Base-by-base conservation (phyloP, 1,140 invertebrate genomes). In the Drosophila jambulina region DNA sequence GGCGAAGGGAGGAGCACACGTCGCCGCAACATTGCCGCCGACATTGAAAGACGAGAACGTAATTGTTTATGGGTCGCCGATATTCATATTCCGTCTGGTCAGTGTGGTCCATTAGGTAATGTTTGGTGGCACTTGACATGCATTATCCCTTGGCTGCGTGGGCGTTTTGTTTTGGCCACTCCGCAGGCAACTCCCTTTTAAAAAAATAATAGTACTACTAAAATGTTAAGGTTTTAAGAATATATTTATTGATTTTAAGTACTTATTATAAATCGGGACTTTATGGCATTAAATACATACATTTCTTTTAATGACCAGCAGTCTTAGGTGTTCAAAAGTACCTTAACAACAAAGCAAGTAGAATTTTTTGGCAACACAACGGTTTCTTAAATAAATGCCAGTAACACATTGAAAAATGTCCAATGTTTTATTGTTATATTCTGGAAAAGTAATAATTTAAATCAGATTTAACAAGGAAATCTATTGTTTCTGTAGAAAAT, bases 41-140 rank as follows among this genome's bases (percentile, higher is more conserved):
- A 79, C 70, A 81, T 69, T 90, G 85, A 85, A 88, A 88, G 62
- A 81, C 63, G 85, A 88, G 60, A 85, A 75, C 75, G 59, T 80
- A 84, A 90, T 90, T 82, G 70, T 84, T 69, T 75, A 53, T 54
- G 65, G 59, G 19, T 61, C 64, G 60, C 64, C 48, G 60, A 51
- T 67, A 51, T 67, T 48, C 51, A 34, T 42, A 59, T 58, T 63
- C 57, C 51, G 51, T 36, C 63, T 78, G 85, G 85, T 85, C 85
- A 87, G 85, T 88, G 85, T 88, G 85, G 83, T 87, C 83, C 84
- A 88, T 88, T 88, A 88, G 84, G 53, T 65, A 72, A 63, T 60
- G 46, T 84, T 88, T 84, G 83, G 49, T 67, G 77, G 25, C 77
- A 88, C 84, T 88, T 88, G 84, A 88, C 72, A 80, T 78, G 69